Base-by-base conservation (phyloP, 2,113 vertebrate genomes). In the Oriolus oriolus region DNA sequence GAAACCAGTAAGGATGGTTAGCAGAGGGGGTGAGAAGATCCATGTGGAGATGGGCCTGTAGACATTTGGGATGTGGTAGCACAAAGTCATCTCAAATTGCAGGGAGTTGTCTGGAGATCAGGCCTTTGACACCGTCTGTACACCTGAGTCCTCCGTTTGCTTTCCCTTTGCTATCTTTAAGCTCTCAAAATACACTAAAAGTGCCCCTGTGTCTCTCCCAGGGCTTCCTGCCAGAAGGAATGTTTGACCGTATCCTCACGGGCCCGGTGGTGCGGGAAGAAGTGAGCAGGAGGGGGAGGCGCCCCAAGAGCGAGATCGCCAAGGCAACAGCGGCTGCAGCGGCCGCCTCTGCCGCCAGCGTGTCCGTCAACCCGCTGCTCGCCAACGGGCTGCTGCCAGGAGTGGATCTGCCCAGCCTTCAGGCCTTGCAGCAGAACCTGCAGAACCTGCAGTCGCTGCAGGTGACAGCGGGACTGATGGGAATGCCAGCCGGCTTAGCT, bases 241-340 rank as follows among this genome's bases (percentile, higher is more conserved):
- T 99, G 99, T 99, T 98, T 76, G 99, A 99, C 87, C 98, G 99
- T 12, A 99, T 99, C 96, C 98, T 99, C 69, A 99, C 99, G 2
- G 99, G 99, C 44, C 99, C 99, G 21, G 99, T 99, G 24, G 99
- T 99, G 90, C 98, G 99, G 7, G 99, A 99, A 76, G 99, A 99
- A 97, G 99, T 99, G 49, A 99, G 99, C 96, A 97, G 99, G 33
- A 96, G 99, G 33, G 99, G 99, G 18, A 96, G 99, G n/a, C 98
- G 99, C 87, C 99, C 99, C 44, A 99, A 99, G 94, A 99, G 99
- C 28, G 99, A 99, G 74, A 90, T 98, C 56, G 98, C 98, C 2
- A 99, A 99, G 97, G 98, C 98, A 8, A 93, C 98, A 0, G 95
- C 98, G 0, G 97, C 98, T 0, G 96, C 98, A 0, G 97, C 97